Percentiles rank a stretch among this genome's conserved stretches.
Evolutionary conservation across 2,113 vertebrate species (phyloP).

Genomic region (Emydura subglobosa): DNA sequence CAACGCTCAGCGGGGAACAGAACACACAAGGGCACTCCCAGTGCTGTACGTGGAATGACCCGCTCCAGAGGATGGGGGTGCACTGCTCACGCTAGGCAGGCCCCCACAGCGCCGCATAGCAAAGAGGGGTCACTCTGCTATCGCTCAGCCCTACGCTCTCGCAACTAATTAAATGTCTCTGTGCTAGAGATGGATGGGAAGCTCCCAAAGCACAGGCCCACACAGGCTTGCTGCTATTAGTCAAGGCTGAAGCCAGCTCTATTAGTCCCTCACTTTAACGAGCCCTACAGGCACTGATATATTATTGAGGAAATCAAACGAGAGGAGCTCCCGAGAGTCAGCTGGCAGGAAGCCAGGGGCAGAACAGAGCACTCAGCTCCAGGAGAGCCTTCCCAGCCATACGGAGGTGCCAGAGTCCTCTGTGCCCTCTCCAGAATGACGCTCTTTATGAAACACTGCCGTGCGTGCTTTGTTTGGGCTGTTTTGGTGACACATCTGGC

Average conservation of each 20-base stretch:
- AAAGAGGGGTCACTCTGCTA: neutral
- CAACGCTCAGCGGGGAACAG: neutral
- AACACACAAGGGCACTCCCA: neutral
- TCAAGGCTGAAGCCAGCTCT: neutral
- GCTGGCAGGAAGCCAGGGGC: neutral
- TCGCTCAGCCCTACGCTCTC: neutral
- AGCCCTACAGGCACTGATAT: neutral
- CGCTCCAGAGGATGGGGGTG: neutral
- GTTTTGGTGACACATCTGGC: slow-evolving; percentile 14
- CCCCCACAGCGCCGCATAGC: neutral
- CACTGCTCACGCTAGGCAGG: neutral
- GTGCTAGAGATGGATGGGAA: neutral
- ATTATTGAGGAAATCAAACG: neutral
- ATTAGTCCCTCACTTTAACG: neutral
- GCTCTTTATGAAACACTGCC: neutral
- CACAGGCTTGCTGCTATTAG: neutral
- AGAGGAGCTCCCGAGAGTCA: neutral
- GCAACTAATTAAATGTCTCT: neutral
- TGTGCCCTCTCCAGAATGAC: neutral
- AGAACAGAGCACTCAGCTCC: neutral
- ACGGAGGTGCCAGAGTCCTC: neutral
- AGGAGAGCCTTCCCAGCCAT: neutral
- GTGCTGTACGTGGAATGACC: neutral
- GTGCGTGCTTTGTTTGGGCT: neutral
- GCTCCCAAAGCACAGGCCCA: neutral